These are phyloP conservation scores for Thera obeliscata DNA, from an alignment of 2,888 invertebrate species.

Conservation along the genomic window DNA sequence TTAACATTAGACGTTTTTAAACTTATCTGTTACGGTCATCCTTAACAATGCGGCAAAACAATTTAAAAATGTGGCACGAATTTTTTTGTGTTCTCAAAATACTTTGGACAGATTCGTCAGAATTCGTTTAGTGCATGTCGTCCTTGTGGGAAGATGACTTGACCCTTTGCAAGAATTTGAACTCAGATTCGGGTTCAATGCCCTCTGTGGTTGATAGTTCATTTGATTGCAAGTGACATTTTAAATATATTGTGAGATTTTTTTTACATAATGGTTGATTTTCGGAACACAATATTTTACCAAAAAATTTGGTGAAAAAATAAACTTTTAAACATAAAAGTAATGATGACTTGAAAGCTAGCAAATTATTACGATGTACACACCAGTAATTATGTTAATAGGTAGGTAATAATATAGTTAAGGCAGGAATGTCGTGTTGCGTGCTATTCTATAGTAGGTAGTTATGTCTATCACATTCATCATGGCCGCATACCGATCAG, in stretches of 20 bases:
- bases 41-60: no score
- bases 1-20: no score
- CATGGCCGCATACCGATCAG: conserved; percentile 30
- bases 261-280: not conserved
- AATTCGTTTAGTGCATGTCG: not conserved
- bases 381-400: conserved; percentile 37
- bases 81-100: no score
- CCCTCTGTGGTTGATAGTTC: not conserved
- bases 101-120: no score
- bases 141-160: conserved; percentile 11
- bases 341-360: conserved; percentile 1
- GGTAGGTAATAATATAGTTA: conserved; percentile 30
- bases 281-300: no score
- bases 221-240: no score
- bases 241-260: not conserved
- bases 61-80: no score
- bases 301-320: no score
- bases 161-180: conserved; percentile 17
- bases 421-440: conserved; percentile 37
- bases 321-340: not conserved
- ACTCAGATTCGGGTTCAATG: conserved; percentile 13
- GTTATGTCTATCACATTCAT: conserved; percentile 27
- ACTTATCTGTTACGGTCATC: no score
- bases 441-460: conserved; percentile 29
- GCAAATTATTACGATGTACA: conserved; percentile 11